Evolutionary conservation across 2,888 invertebrate genomes (phyloP).

Genomic region (Timema cristinae): DNA sequence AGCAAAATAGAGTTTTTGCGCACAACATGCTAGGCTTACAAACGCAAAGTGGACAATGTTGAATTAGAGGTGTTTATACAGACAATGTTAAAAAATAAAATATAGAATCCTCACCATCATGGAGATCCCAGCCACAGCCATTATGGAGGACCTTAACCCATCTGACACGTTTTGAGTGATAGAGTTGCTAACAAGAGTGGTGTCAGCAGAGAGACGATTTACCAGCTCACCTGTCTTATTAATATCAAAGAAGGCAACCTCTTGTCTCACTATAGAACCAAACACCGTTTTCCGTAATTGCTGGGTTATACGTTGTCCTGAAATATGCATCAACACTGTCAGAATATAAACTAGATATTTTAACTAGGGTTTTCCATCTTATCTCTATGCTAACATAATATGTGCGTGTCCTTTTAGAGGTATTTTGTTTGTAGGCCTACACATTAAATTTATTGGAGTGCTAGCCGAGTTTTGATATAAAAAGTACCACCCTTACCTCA

Average conservation of each 20-base stretch:
- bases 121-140: conserved; percentile 80
- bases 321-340: conserved; percentile 30
- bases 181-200: conserved; percentile 85
- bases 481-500: no score
- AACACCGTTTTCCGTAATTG: conserved; percentile 73
- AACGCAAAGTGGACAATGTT: no score
- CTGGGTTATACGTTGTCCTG: conserved; percentile 85
- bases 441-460: no score
- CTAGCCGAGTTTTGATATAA: no score
- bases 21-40: no score
- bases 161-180: conserved; percentile 90
- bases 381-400: no score
- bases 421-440: no score
- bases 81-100: neutral
- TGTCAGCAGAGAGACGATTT: conserved; percentile 88
- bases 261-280: conserved; percentile 75
- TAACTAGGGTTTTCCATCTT: no score
- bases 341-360: no score
- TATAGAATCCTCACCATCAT: conserved; percentile 74
- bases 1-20: no score
- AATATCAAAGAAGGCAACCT: conserved; percentile 86
- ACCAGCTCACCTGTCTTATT: conserved; percentile 88
- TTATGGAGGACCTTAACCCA: conserved; percentile 81
- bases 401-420: no score
- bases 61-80: neutral